Evolutionary conservation across 1,140 invertebrate species (phyloP).

Genomic region (Brachionus calyciflorus): DNA sequence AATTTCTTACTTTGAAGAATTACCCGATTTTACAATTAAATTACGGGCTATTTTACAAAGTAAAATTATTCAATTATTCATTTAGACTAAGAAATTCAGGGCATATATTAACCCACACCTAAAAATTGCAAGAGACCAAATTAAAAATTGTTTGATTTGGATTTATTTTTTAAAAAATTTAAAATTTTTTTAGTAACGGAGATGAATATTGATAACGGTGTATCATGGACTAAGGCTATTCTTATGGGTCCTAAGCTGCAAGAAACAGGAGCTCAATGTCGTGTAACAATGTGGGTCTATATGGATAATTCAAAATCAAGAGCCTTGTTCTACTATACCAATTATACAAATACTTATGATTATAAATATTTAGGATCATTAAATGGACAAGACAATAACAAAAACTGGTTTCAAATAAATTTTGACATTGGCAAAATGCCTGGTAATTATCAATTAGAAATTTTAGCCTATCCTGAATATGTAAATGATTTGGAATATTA

Average conservation of each 20-base stretch:
- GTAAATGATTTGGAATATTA: constrained; percentile 16
- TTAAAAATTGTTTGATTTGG: no score
- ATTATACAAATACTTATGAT: constrained; percentile 11
- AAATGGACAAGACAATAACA: neutral
- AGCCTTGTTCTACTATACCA: constrained; percentile 5
- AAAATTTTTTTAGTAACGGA: neutral
- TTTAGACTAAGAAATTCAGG: no score
- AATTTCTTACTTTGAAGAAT: no score
- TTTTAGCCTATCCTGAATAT: constrained; percentile 16
- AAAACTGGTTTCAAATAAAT: neutral
- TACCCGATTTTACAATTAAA: no score
- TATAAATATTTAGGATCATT: neutral
- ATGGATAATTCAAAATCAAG: constrained; percentile 67
- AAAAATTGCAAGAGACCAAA: no score
- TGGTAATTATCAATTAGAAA: constrained; percentile 25
- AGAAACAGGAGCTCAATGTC: constrained; percentile 52
- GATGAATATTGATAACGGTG: constrained; percentile 60
- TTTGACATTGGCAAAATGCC: constrained; percentile 30
- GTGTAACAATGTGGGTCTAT: constrained; percentile 68
- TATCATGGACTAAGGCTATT: constrained; percentile 52
- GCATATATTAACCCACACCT: no score
- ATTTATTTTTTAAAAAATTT: no score
- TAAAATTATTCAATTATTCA: no score
- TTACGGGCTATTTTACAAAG: no score
- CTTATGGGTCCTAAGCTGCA: constrained; percentile 52